Evolutionary conservation across 2,797 vertebrate genomes (phyloP).

Genomic region (Molossus alvarezi): DNA sequence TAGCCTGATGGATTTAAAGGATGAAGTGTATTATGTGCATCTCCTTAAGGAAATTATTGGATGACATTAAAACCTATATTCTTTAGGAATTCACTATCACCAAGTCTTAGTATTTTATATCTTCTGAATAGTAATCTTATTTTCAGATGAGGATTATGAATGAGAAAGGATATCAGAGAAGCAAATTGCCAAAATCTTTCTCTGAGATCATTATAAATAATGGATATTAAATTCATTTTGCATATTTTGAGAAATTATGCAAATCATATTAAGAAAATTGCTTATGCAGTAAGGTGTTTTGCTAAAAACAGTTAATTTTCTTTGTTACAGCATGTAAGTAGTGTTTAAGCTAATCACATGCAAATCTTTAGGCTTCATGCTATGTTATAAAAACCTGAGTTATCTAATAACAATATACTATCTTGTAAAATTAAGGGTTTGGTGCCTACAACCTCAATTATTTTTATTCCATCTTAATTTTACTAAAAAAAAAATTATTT

Average conservation of each 20-base stretch:
- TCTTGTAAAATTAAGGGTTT: conserved; percentile 63
- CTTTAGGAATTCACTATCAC: conserved; percentile 74
- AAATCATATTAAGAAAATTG: conserved; percentile 88
- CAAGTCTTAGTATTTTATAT: conserved; percentile 57
- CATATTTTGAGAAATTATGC: conserved; percentile 86
- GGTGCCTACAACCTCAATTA: conserved; percentile 6
- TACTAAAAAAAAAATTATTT: conserved; percentile 56
- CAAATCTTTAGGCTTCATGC: conserved; percentile 70
- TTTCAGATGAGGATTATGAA: conserved; percentile 71
- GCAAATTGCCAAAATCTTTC: conserved; percentile 80
- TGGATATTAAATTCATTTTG: conserved; percentile 85
- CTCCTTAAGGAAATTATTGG: conserved; percentile 80
- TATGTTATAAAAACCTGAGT: conserved; percentile 71
- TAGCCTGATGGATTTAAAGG: conserved; percentile 79
- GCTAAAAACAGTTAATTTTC: conserved; percentile 86
- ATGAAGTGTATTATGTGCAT: conserved; percentile 72
- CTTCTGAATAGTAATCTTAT: conserved; percentile 77
- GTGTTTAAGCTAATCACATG: conserved; percentile 69
- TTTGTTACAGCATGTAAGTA: conserved; percentile 79
- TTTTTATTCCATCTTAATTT: conserved; percentile 49
- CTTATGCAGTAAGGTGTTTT: conserved; percentile 85
- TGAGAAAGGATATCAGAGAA: conserved; percentile 76
- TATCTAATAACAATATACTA: conserved; percentile 77
- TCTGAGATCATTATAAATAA: conserved; percentile 88
- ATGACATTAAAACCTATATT: conserved; percentile 72